phyloP scores from a whole-genome alignment of 1,140 invertebrate species.

The Lepidurus apus region DNA sequence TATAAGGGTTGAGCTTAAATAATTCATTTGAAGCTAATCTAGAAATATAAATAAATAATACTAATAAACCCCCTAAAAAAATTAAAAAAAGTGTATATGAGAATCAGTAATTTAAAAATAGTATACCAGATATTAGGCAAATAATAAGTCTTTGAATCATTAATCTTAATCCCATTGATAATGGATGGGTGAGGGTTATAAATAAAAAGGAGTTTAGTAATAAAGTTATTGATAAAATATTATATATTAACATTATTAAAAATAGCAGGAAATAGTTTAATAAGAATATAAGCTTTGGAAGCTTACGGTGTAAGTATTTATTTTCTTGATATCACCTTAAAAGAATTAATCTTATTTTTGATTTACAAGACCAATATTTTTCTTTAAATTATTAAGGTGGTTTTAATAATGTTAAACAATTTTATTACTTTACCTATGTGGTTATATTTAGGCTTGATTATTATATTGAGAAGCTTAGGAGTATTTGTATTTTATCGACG shows the following conservation, averaged over 20 bases:
- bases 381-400: conserved; percentile 39
- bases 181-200: conserved; percentile 31
- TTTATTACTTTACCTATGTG: neutral
- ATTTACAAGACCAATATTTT: conserved; percentile 40
- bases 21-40: conserved; percentile 37
- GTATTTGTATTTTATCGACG: conserved; percentile 5
- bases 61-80: conserved; percentile 39
- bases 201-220: conserved; percentile 28
- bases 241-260: conserved; percentile 26
- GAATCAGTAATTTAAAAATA: conserved; percentile 34
- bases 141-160: conserved; percentile 35
- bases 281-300: conserved; percentile 39
- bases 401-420: conserved; percentile 23
- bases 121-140: conserved; percentile 27
- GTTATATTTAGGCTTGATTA: neutral
- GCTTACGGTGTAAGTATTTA: conserved; percentile 34
- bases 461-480: neutral
- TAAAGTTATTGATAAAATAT: conserved; percentile 13
- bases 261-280: conserved; percentile 35
- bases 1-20: no score
- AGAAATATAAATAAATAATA: conserved; percentile 39
- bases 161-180: conserved; percentile 33
- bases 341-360: conserved; percentile 33
- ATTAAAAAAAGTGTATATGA: conserved; percentile 39
- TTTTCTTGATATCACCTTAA: conserved; percentile 34